phyloP scores from a whole-genome alignment of 2,797 vertebrate genomes.

The Novumbra hubbsi region DNA sequence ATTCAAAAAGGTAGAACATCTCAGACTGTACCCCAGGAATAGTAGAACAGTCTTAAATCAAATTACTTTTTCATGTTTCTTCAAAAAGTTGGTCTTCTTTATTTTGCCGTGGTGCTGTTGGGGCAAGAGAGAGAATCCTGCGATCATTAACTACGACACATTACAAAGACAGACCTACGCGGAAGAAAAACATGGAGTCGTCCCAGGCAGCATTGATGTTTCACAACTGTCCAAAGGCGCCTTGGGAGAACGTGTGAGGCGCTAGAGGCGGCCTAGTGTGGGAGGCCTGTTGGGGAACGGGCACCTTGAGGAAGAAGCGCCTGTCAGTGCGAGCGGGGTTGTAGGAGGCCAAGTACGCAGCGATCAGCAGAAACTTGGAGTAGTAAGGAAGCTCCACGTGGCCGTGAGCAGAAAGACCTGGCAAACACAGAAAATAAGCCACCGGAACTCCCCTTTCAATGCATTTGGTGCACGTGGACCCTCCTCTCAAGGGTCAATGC shows the following conservation, averaged over 20 bases:
- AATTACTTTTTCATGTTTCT: conserved; percentile 94
- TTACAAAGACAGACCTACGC: too few species aligned
- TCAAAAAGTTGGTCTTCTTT: conserved; percentile 89
- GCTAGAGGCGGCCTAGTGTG: background rate
- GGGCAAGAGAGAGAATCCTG: conserved; percentile 25
- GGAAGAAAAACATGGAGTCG: background rate
- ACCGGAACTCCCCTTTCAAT: too few species aligned
- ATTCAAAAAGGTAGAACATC: conserved; percentile 1
- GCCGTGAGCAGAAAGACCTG: conserved; percentile 82
- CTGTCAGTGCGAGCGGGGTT: conserved; percentile 95
- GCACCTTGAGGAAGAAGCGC: conserved; percentile 96
- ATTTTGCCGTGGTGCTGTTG: conserved; percentile 94
- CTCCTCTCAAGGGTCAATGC: background rate
- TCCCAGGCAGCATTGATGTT: background rate
- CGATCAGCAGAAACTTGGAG: conserved; percentile 96
- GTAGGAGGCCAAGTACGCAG: conserved; percentile 94
- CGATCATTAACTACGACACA: background rate
- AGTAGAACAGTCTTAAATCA: too few species aligned
- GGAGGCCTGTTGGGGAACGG: background rate
- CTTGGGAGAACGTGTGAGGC: background rate
- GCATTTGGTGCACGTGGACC: background rate
- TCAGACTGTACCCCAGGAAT: background rate
- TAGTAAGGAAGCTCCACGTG: conserved; percentile 96
- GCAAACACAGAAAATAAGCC: background rate
- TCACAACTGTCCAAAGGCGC: background rate